Percentiles rank a stretch among this genome's conserved stretches.
phyloP scores from a whole-genome alignment of 2,113 vertebrate species.

The Apteryx owenii region DNA sequence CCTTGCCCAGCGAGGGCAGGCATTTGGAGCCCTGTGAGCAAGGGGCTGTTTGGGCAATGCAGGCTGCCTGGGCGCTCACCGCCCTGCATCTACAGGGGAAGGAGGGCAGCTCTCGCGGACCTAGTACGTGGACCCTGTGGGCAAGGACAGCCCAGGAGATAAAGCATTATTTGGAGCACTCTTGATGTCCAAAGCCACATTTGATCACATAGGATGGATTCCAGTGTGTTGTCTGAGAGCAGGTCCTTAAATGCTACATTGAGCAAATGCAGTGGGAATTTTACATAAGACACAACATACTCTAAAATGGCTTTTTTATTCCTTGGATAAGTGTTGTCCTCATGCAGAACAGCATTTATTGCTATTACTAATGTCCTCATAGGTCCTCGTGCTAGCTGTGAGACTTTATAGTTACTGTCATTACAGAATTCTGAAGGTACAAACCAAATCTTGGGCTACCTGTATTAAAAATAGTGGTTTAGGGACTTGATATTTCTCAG shows the following conservation, averaged over 20 bases:
- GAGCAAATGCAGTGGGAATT: conserved; percentile 14
- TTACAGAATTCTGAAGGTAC: not conserved
- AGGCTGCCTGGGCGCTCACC: not conserved
- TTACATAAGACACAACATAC: not conserved
- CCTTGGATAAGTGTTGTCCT: conserved; percentile 30
- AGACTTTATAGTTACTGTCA: not conserved
- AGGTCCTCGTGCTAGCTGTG: not conserved
- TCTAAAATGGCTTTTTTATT: conserved; percentile 1
- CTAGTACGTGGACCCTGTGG: not conserved
- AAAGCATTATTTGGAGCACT: not conserved
- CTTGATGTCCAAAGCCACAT: not conserved
- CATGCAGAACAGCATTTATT: not conserved
- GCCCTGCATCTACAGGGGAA: not conserved
- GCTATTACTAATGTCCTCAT: conserved; percentile 32
- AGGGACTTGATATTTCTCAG: not conserved
- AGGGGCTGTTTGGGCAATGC: not conserved
- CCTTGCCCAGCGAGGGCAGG: accelerated
- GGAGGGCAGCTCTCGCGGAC: accelerated
- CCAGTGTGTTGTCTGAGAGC: not conserved
- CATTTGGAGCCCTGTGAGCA: accelerated
- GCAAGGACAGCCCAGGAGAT: not conserved
- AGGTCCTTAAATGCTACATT: conserved; percentile 17
- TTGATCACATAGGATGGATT: not conserved
- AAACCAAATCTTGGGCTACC: not conserved
- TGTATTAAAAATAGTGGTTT: not conserved